These are phyloP conservation scores for Ganaspis sp. DNA, from an alignment of 1,140 invertebrate species.

Conservation along the genomic window DNA sequence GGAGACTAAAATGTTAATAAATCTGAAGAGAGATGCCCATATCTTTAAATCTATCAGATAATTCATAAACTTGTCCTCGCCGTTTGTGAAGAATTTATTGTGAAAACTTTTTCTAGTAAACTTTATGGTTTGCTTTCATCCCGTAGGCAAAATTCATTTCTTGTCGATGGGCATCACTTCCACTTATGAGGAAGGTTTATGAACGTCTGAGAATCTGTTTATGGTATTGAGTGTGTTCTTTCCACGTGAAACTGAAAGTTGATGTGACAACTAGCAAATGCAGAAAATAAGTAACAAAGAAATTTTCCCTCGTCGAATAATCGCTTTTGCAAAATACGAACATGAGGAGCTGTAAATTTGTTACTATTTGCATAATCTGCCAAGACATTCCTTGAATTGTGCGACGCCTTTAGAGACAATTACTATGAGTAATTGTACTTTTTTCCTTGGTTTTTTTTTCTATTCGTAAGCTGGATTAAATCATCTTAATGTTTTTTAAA, in stretches of 20 bases:
- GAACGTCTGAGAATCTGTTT: neutral
- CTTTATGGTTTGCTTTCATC: neutral
- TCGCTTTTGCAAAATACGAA: neutral
- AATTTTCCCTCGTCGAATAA: neutral
- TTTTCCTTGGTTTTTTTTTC: no score
- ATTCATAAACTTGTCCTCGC: neutral
- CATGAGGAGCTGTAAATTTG: neutral
- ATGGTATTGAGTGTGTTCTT: neutral
- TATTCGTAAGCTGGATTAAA: no score
- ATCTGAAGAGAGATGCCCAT: no score
- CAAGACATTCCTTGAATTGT: no score
- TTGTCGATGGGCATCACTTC: neutral
- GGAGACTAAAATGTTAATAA: no score
- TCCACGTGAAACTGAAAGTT: conserved; percentile 1
- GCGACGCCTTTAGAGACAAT: no score
- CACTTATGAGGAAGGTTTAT: conserved; percentile 17
- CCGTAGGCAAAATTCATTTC: neutral
- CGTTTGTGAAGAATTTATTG: neutral
- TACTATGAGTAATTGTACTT: no score
- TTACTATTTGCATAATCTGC: no score
- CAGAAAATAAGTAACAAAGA: conserved; percentile 12
- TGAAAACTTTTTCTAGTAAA: neutral
- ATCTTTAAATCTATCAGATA: neutral
- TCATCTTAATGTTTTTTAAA: no score
- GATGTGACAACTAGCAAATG: neutral